Conservation (phyloP, 1,140 invertebrate genomes). For the Neuroterus valhalla region DNA sequence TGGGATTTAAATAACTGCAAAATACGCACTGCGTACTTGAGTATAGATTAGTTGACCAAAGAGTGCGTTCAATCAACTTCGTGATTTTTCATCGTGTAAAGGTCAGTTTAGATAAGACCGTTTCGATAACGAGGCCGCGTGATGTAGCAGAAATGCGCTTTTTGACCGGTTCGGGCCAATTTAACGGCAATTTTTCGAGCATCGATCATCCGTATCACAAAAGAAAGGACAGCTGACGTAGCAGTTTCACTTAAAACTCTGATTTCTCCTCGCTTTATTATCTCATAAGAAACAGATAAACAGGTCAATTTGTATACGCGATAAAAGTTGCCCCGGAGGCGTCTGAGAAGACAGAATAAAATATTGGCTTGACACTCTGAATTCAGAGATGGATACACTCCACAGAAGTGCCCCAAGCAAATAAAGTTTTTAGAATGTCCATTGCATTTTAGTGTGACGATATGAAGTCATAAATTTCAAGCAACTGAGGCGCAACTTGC, state of each 20-base stretch:
- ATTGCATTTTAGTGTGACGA: no score
- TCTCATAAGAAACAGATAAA: constrained; percentile 18
- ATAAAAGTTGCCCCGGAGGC: constrained; percentile 26
- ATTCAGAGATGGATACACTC: constrained; percentile 9
- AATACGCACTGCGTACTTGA: background rate
- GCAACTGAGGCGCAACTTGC: no score
- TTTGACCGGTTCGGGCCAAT: background rate
- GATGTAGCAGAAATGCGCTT: background rate
- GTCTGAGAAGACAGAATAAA: constrained; percentile 13
- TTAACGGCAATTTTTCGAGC: constrained; percentile 11
- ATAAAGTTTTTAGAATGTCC: background rate
- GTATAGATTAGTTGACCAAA: background rate
- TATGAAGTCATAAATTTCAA: no score
- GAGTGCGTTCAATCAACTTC: constrained; percentile 16
- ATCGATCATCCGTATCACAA: background rate
- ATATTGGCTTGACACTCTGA: constrained; percentile 15
- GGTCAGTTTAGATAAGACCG: background rate
- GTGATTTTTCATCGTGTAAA: constrained; percentile 16
- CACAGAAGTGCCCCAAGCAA: background rate
- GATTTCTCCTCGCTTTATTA: constrained; percentile 22
- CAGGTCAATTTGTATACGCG: constrained; percentile 29
- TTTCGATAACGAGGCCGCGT: background rate
- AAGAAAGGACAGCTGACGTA: background rate
- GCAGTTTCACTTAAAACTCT: constrained; percentile 5
- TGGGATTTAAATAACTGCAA: background rate